A percentile compares a stretch with the other conserved stretches of the same genome.
These are phyloP conservation scores for Larimichthys crocea DNA, from an alignment of 2,113 vertebrate genomes.

Conservation along the genomic window DNA sequence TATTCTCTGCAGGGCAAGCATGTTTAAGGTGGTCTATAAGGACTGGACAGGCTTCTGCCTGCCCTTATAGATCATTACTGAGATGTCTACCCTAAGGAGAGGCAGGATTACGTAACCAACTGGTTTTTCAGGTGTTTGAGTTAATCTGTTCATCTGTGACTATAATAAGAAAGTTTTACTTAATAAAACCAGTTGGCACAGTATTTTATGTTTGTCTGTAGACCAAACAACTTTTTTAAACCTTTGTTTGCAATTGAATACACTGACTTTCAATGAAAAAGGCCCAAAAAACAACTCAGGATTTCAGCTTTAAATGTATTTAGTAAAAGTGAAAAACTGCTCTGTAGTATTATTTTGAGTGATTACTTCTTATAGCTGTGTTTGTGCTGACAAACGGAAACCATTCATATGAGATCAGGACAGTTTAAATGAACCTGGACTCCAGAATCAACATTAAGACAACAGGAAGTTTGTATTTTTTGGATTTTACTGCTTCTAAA, in stretches of 20 bases:
- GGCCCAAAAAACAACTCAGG: no score
- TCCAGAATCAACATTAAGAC: not conserved
- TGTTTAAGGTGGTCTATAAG: not conserved
- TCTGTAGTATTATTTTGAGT: no score
- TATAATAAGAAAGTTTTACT: not conserved
- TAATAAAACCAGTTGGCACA: not conserved
- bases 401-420: no score
- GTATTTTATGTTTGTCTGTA: not conserved
- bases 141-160: not conserved
- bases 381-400: no score
- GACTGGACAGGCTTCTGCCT: conserved; percentile 11
- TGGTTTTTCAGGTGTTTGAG: conserved; percentile 12
- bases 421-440: no score
- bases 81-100: not conserved
- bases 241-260: no score
- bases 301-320: no score
- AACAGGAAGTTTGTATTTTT: not conserved
- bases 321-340: no score
- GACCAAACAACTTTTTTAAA: not conserved
- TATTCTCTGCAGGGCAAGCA: not conserved
- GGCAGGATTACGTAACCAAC: not conserved
- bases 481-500: not conserved
- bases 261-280: no score
- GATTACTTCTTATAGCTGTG: no score
- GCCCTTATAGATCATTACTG: not conserved